These are phyloP conservation scores for Henricia sp. DNA, from an alignment of 53 echinoderm and acorn worm species.

Conservation along the genomic window DNA sequence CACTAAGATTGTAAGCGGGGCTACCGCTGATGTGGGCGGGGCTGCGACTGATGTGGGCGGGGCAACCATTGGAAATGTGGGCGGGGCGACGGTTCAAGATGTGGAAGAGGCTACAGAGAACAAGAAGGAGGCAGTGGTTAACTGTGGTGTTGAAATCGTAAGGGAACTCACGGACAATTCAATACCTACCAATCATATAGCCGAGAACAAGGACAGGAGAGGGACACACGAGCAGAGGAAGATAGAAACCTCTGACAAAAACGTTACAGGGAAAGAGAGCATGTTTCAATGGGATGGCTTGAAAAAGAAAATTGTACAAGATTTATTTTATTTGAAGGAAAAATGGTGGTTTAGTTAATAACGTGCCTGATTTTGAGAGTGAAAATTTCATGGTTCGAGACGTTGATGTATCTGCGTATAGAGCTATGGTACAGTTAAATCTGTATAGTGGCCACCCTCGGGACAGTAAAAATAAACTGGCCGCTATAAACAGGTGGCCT, in stretches of 20 bases:
- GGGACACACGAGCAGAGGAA: neutral
- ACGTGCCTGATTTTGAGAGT: no score
- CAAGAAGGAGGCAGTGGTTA: neutral
- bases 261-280: neutral
- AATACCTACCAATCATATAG: neutral
- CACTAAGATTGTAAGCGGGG: neutral
- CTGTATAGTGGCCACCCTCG: no score
- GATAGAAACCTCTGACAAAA: neutral
- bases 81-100: neutral
- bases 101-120: neutral
- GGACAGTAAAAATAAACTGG: no score
- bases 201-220: neutral
- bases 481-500: no score
- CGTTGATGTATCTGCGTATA: no score
- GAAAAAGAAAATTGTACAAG: no score
- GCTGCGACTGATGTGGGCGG: neutral
- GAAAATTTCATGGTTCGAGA: no score
- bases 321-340: no score
- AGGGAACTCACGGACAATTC: neutral
- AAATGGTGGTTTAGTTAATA: no score
- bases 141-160: neutral
- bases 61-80: neutral
- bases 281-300: no score
- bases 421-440: no score
- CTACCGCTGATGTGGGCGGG: neutral